Conservation (phyloP, 2,888 invertebrate genomes). For the Agelastica alni region DNA sequence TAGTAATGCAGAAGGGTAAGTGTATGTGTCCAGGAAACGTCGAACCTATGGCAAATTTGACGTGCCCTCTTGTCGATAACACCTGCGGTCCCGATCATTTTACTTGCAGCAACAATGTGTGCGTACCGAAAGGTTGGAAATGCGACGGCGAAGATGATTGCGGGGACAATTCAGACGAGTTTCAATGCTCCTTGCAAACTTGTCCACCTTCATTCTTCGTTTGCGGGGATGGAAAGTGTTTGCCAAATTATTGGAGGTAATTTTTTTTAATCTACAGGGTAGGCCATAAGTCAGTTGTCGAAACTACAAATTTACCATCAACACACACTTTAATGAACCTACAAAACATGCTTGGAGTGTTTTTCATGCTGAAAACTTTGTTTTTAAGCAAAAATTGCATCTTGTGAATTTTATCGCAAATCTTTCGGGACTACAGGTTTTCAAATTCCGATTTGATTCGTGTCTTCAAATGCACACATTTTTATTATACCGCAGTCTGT, state of each 20-base stretch:
- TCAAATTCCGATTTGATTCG: no score
- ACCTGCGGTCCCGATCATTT: constrained; percentile 64
- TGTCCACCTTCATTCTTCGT: constrained; percentile 63
- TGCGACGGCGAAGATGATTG: constrained; percentile 74
- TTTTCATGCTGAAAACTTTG: no score
- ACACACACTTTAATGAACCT: no score
- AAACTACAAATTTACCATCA: no score
- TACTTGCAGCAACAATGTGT: constrained; percentile 62
- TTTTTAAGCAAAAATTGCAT: no score
- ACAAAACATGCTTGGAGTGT: no score
- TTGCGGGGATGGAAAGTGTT: constrained; percentile 66
- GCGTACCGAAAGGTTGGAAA: constrained; percentile 64
- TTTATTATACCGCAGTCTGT: no score
- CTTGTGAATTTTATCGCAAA: no score
- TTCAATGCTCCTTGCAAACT: constrained; percentile 54
- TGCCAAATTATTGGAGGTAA: constrained; percentile 64
- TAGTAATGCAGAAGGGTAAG: constrained; percentile 57
- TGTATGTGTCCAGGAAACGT: constrained; percentile 79
- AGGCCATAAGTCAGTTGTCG: no score
- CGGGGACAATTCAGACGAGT: constrained; percentile 67
- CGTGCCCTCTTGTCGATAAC: constrained; percentile 66
- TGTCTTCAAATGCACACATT: no score
- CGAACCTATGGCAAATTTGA: constrained; percentile 63
- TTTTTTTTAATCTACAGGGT: no score
- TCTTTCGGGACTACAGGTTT: no score